A percentile compares a stretch with the other conserved stretches of the same genome.
Evolutionary conservation across 2,113 vertebrate species (phyloP).

Genomic region (Psittacula cyanocephala): DNA sequence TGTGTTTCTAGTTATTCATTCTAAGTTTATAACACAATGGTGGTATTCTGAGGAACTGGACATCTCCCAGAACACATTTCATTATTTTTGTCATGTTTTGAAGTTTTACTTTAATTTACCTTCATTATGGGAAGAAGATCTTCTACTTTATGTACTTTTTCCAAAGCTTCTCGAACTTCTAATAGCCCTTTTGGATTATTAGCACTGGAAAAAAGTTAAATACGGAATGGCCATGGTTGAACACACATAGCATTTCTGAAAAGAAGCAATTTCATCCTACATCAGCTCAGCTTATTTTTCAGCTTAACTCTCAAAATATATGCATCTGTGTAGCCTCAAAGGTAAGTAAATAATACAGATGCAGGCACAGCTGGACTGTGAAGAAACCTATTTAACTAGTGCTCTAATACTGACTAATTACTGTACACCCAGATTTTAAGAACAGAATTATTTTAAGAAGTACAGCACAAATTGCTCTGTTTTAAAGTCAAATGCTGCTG

Average conservation of each 20-base stretch:
- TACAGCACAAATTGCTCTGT: neutral
- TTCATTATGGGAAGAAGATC: conserved; percentile 99
- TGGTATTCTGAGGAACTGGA: neutral
- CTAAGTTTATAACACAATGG: neutral
- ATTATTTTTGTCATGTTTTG: neutral
- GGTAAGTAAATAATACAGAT: neutral
- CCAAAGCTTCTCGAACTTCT: conserved; percentile 92
- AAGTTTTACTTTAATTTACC: conserved; percentile 73
- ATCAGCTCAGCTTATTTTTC: neutral
- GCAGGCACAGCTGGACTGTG: neutral
- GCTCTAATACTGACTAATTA: neutral
- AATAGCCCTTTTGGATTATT: conserved; percentile 90
- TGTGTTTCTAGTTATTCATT: neutral
- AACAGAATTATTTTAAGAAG: neutral
- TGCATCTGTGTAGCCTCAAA: neutral
- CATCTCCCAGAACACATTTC: neutral
- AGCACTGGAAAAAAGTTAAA: conserved; percentile 71
- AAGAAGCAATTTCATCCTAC: neutral
- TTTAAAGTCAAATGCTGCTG: neutral
- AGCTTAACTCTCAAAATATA: neutral
- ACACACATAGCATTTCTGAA: neutral
- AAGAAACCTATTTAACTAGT: neutral
- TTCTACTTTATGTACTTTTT: conserved; percentile 94
- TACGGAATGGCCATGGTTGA: neutral
- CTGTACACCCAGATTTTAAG: neutral